Evolutionary conservation across 1,140 invertebrate species (phyloP), one percentile per base, ranked within the genome.

Genomic region (Lordiphosa mommai): DNA sequence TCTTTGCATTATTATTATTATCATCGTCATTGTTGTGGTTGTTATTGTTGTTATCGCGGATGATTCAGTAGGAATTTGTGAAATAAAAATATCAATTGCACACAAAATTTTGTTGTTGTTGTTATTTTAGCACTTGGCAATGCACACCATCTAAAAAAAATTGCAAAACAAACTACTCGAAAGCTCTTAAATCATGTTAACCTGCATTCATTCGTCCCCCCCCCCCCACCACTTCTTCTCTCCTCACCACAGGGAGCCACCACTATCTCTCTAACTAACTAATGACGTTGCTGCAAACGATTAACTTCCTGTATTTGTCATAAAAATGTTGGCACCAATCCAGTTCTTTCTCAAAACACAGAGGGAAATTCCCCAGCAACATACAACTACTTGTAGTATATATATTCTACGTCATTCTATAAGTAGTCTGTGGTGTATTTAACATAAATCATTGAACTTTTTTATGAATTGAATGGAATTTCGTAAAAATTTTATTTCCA

Each of bases 31-130:
- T 50, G 13, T 34, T 57, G 20, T 49, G 50, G 30, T 23, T 47
- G 29, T 48, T 55, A 33, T 33, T 40, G 16, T 43, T 47, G 29
- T 48, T 55, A 33, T 33, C 40, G 16, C 37, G 55, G 43, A 47
- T 71, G 66, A 74, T 27, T 61, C 66, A 71, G 20, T 47, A 9
- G 29, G 7, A 56, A 50, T 53, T 64, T 52, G 41, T 49, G 29
- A 36, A 17, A 48, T 53, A 66, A 23, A 23, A 23, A 41, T 48
- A 58, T 10, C 52, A 66, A 38, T 27, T 68, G 60, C 55, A 68
- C 43, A 6, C n/a, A n/a, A n/a, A n/a, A 36, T 8, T 23, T 49
- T 44, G 20, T 34, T 44, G 12, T 60, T 37, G 46, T 50, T 33
- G 20, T 44, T 47, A 14, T 48, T 61, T 1, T 27, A 34, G n/a